Evolutionary conservation across 2,888 invertebrate genomes (phyloP).

Genomic region (Hyles lineata): DNA sequence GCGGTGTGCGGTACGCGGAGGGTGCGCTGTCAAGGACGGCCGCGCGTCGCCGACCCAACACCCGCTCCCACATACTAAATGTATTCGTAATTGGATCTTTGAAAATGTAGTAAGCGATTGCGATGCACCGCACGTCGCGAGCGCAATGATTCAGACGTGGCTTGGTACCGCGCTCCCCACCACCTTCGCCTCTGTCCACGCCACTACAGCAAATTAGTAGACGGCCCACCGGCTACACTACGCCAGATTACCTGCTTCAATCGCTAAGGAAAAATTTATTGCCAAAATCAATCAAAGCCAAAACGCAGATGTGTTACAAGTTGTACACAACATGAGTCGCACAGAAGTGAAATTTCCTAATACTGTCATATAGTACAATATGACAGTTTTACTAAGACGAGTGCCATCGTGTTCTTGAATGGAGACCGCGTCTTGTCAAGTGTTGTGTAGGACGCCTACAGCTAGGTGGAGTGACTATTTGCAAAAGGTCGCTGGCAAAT

Average conservation of each 20-base stretch:
- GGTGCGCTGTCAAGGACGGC: neutral
- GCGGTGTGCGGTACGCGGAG: neutral
- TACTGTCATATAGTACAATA: no score
- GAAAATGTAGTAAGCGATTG: neutral
- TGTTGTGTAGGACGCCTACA: no score
- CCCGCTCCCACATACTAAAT: conserved; percentile 7
- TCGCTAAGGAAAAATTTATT: no score
- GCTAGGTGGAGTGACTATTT: no score
- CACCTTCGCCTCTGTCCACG: neutral
- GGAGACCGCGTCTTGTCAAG: no score
- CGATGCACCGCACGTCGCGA: conserved; percentile 9
- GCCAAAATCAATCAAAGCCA: no score
- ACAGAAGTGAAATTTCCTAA: no score
- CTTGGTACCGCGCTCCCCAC: neutral
- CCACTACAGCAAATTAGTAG: neutral
- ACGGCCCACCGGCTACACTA: neutral
- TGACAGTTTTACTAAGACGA: no score
- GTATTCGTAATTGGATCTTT: conserved; percentile 16
- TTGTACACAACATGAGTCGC: no score
- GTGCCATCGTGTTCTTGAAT: no score
- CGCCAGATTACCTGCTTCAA: neutral
- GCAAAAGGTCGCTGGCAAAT: no score
- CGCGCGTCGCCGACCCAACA: neutral
- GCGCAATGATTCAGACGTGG: conserved; percentile 18
- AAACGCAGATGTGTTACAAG: no score